These are phyloP conservation scores for Mystacornis crossleyi DNA, from an alignment of 2,113 vertebrate species.

Conservation along the genomic window DNA sequence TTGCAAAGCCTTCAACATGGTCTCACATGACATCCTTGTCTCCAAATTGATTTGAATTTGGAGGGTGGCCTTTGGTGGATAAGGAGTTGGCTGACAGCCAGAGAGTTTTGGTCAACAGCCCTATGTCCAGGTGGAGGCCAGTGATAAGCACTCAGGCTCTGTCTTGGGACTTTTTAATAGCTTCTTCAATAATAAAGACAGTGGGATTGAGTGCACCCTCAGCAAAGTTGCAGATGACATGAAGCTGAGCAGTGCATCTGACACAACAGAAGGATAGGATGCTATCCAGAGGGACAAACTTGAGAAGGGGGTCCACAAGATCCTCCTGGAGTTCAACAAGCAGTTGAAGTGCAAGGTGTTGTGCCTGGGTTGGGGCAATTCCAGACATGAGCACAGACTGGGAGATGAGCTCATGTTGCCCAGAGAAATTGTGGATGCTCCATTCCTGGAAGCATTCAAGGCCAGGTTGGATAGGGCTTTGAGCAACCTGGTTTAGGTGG, in stretches of 20 bases:
- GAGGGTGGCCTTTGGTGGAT: background rate
- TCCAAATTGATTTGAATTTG: background rate
- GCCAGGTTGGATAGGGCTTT: background rate
- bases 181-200: background rate
- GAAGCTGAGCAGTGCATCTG: background rate
- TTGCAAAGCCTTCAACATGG: background rate
- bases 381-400: background rate
- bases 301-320: background rate
- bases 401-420: background rate
- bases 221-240: background rate
- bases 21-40: background rate
- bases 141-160: background rate
- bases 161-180: background rate
- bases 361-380: background rate
- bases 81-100: background rate
- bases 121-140: background rate
- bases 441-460: background rate
- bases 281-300: background rate
- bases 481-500: background rate
- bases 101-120: background rate
- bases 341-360: background rate
- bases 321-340: background rate
- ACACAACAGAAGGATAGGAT: background rate
- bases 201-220: background rate
- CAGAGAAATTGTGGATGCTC: background rate